These are phyloP conservation scores for Centropristis striata DNA, from an alignment of 2,113 vertebrate species.

Conservation along the genomic window DNA sequence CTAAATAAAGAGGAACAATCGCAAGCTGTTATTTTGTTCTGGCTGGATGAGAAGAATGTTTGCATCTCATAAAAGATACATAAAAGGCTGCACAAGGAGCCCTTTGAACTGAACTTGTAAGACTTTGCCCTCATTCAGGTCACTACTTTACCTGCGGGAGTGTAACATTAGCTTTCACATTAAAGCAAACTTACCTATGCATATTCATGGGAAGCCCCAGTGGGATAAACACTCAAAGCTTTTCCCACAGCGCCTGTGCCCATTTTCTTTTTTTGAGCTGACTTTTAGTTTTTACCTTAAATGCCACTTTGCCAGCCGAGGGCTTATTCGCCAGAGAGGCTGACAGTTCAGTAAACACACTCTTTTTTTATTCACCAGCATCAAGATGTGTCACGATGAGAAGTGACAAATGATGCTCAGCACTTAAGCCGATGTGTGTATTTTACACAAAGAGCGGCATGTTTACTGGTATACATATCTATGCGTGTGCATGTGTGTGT, in stretches of 20 bases:
- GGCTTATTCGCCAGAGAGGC: not conserved
- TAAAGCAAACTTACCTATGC: conserved; percentile 44
- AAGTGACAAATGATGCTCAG: conserved; percentile 9
- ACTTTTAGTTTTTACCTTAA: conserved; percentile 43
- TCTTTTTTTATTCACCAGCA: conserved; percentile 36
- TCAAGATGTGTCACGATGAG: conserved; percentile 14
- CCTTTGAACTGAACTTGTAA: not conserved
- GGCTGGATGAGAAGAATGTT: conserved; percentile 15
- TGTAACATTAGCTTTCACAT: conserved; percentile 15
- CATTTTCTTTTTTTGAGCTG: conserved; percentile 36
- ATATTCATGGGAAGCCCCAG: conserved; percentile 45
- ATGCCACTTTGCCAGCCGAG: conserved; percentile 24
- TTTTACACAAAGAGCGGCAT: not conserved
- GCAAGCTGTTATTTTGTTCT: conserved; percentile 11
- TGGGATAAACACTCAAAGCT: conserved; percentile 37
- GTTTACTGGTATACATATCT: not conserved
- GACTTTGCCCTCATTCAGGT: conserved; percentile 39
- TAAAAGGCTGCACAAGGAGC: not conserved
- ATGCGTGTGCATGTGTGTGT: not conserved
- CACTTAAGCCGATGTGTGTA: not conserved
- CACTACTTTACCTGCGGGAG: conserved; percentile 43
- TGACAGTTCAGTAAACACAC: conserved; percentile 10
- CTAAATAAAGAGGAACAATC: conserved; percentile 19
- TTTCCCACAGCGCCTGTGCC: conserved; percentile 14
- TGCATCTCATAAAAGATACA: not conserved